Base-by-base conservation (phyloP, 2,797 vertebrate species). In the Austrolebias charrua region DNA sequence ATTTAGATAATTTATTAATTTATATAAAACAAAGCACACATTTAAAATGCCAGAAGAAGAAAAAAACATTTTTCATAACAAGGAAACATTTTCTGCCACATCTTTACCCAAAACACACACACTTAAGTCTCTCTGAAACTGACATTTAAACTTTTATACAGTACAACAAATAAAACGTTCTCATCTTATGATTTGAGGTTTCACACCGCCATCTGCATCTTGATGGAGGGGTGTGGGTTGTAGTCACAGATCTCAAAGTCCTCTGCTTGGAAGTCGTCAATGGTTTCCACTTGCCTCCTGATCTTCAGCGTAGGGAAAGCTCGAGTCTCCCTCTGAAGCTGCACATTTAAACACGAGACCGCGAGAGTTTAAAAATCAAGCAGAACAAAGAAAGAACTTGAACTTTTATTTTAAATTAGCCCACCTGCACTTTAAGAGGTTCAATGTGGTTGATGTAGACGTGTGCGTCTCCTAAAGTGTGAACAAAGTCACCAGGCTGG, bases 201-300 rank as follows among this genome's bases (percentile, higher is more conserved):
- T 90, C 90, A 99, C 71, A 99, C 93, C 24, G 97, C 95, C 96
- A 99, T 98, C 79, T 97, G 93, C 96, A 99, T 98, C 89, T 96
- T 99, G 84, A 99, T 97, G 44, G 90, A 4, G 2, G 98, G 95
- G 55, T 98, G 94, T 38, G 97, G 97, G 81, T 95, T 83, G 81
- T 99, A 99, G 73, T 88, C 92, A 57, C 93, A 94, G 75, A 99
- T 92, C 78, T 94, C 90, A 83, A 99, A 98, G 78, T 99, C 96
- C 60, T 97, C 96, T 7, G 93, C 89, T 14, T 79, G 82, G 80
- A 98, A 99, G 62, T 97, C 94, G 42, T 94, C 85, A 0, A 99
- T 95, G 15, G 64, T 83, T 70, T 95, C 92, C 81, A 99, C 94
- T 28, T 90, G 89, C 35, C 93, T 92, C 76, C 94, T 92, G 75